These are phyloP conservation scores for Beris morrisii DNA, from an alignment of 2,888 invertebrate genomes.

Conservation along the genomic window DNA sequence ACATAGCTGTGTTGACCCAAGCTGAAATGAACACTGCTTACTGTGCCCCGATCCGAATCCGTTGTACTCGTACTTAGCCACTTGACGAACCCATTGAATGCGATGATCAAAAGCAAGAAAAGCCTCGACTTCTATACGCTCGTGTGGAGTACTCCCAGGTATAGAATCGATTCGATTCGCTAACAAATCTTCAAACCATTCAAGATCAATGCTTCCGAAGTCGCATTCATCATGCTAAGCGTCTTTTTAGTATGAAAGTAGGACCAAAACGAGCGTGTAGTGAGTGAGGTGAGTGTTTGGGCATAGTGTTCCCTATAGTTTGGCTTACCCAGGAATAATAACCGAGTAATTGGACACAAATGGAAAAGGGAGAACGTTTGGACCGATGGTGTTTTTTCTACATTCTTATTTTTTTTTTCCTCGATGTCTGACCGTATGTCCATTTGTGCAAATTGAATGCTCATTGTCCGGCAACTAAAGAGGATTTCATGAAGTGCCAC, in stretches of 20 bases:
- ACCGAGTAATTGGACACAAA: constrained; percentile 33
- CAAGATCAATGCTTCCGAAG: constrained; percentile 33
- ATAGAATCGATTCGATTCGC: constrained; percentile 30
- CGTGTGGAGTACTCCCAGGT: constrained; percentile 2
- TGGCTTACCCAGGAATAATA: constrained; percentile 31
- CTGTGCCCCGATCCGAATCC: constrained; percentile 14
- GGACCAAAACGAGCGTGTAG: constrained; percentile 16
- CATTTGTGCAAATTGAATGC: constrained; percentile 34
- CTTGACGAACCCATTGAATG: constrained; percentile 11
- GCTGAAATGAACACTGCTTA: constrained; percentile 16
- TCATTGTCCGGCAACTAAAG: constrained; percentile 32
- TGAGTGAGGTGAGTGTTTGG: constrained; percentile 9
- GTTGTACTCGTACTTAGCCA: constrained; percentile 13
- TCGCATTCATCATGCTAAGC: constrained; percentile 30
- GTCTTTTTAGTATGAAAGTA: constrained; percentile 11
- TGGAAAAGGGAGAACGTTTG: constrained; percentile 20
- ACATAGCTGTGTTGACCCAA: constrained; percentile 1
- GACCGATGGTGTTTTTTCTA: not conserved
- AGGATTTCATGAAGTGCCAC: constrained; percentile 34
- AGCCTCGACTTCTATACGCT: constrained; percentile 7
- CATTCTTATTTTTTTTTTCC: too few species aligned
- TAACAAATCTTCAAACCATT: constrained; percentile 28
- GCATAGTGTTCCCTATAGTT: constrained; percentile 24
- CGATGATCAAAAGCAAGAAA: constrained; percentile 6
- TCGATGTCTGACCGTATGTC: constrained; percentile 8